These are phyloP conservation scores for Onychostoma macrolepis DNA, from an alignment of 2,113 vertebrate species.

Conservation along the genomic window DNA sequence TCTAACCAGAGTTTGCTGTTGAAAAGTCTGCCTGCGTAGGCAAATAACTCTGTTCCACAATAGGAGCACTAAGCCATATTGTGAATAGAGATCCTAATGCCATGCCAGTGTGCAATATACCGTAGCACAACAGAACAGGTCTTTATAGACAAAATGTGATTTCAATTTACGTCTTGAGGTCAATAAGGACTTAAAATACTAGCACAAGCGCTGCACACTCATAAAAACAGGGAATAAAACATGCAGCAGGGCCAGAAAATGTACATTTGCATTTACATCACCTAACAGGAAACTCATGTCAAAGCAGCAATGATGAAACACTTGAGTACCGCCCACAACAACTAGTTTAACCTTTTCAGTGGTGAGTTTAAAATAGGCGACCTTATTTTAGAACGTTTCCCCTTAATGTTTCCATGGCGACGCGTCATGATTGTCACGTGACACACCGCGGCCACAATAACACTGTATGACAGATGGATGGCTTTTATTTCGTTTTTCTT, in stretches of 20 bases:
- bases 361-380: too few relatives aligned
- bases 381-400: too few relatives aligned
- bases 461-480: too few relatives aligned
- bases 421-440: too few relatives aligned
- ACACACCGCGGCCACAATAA: too few relatives aligned
- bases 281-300: background rate
- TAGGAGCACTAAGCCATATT: conserved; percentile 17
- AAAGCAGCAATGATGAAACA: background rate
- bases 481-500: too few relatives aligned
- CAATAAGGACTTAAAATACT: background rate
- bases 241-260: background rate
- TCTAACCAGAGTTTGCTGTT: background rate
- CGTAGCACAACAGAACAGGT: background rate
- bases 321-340: background rate
- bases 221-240: background rate
- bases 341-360: background rate
- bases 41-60: conserved; percentile 45
- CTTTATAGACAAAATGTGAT: background rate
- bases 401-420: too few relatives aligned
- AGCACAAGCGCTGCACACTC: background rate
- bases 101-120: background rate
- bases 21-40: conserved; percentile 8
- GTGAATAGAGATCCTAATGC: background rate
- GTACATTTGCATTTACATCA: conserved; percentile 12
- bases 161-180: background rate